Conservation (phyloP, 2,797 vertebrate genomes). For the Spinus pinus region DNA sequence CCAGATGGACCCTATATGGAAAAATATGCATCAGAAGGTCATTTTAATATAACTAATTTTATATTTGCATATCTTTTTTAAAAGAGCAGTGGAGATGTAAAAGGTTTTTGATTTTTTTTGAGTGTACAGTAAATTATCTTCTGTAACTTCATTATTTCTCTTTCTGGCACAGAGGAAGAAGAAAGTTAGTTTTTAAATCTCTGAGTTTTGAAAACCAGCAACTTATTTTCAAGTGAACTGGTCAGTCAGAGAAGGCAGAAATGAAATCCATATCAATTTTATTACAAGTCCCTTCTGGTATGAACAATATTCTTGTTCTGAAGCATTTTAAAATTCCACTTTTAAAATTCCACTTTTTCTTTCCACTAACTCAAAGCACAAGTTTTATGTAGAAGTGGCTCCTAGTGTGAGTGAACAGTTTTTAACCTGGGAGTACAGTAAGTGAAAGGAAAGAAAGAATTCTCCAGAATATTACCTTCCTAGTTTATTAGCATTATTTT, state of each 20-base stretch:
- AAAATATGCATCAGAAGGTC: neutral
- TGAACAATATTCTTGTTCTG: neutral
- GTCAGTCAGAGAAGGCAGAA: neutral
- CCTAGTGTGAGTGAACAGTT: neutral
- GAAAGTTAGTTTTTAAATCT: neutral
- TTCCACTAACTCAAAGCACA: neutral
- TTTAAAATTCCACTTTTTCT: no score
- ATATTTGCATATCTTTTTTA: neutral
- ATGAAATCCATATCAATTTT: neutral
- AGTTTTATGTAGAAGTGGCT: neutral
- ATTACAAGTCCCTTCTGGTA: neutral
- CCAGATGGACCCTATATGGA: conserved; percentile 68
- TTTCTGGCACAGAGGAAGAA: neutral
- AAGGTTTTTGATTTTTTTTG: neutral
- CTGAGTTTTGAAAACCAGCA: neutral
- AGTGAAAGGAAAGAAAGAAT: neutral
- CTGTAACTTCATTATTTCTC: neutral
- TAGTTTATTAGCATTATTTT: neutral
- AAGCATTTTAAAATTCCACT: neutral
- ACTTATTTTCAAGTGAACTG: neutral
- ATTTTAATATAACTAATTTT: neutral
- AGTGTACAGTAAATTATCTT: neutral
- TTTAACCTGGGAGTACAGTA: neutral
- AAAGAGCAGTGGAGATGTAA: neutral
- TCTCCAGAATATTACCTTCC: neutral